Evolutionary conservation across 2,113 vertebrate species (phyloP).

Genomic region (Caretta caretta): DNA sequence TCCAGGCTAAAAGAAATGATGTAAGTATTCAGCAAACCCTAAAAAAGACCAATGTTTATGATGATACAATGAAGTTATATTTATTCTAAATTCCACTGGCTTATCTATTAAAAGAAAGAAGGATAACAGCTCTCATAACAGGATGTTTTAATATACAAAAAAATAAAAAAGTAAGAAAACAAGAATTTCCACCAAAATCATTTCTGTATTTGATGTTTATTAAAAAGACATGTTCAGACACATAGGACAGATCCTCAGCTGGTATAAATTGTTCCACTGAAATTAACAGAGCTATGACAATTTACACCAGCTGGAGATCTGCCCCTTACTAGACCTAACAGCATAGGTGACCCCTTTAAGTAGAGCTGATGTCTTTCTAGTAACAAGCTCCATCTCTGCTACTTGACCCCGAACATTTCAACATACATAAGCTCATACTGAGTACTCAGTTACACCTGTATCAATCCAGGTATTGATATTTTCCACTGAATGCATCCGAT

Average conservation of each 20-base stretch:
- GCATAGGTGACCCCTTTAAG: not conserved
- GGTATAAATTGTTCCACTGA: not conserved
- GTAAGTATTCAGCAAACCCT: constrained; percentile 29
- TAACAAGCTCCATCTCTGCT: not conserved
- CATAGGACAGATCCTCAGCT: not conserved
- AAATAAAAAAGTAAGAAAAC: not conserved
- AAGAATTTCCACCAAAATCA: not conserved
- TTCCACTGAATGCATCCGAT: too few species aligned
- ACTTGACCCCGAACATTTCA: not conserved
- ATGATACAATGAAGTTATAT: not conserved
- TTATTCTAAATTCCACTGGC: not conserved
- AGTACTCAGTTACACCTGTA: not conserved
- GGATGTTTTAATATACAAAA: not conserved
- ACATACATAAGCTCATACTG: not conserved
- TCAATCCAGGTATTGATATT: not conserved
- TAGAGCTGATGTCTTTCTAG: not conserved
- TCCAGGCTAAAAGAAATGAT: constrained; percentile 18
- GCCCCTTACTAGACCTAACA: not conserved
- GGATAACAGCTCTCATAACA: not conserved
- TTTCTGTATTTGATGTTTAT: not conserved
- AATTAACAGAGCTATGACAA: not conserved
- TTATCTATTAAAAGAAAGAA: not conserved
- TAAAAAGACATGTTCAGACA: not conserved
- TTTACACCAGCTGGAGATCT: not conserved
- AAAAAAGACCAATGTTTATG: constrained; percentile 5